Evolutionary conservation across 2,113 vertebrate species (phyloP).

Genomic region (Aegithalos caudatus): DNA sequence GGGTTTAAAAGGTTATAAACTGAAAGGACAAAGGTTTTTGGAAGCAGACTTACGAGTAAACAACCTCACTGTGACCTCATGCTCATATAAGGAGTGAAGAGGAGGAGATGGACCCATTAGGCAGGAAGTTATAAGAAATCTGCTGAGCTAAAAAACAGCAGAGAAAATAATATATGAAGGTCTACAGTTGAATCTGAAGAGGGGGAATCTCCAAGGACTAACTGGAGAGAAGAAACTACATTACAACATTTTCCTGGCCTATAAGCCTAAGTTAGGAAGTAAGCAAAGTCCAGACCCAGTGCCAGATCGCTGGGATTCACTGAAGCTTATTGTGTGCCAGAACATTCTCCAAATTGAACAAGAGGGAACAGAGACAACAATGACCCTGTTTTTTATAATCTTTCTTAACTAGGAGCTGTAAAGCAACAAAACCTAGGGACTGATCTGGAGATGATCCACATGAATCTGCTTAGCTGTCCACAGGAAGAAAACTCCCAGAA

Average conservation of each 20-base stretch:
- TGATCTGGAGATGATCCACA: slow-evolving; percentile 58
- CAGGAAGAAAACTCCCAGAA: slow-evolving; percentile 54
- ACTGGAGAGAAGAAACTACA: slow-evolving; percentile 69
- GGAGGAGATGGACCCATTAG: slow-evolving; percentile 55
- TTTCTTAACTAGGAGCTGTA: slow-evolving; percentile 45
- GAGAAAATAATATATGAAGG: slow-evolving; percentile 70
- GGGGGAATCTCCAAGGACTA: slow-evolving; percentile 71
- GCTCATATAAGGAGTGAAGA: slow-evolving; percentile 60
- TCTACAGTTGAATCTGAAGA: slow-evolving; percentile 67
- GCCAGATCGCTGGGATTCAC: slow-evolving; percentile 69
- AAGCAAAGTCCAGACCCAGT: slow-evolving; percentile 62
- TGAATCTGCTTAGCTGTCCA: slow-evolving; percentile 49
- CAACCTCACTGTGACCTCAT: slow-evolving; percentile 54
- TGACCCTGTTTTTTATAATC: slow-evolving; percentile 58
- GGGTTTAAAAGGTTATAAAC: slow-evolving; percentile 60
- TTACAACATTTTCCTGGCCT: slow-evolving; percentile 82
- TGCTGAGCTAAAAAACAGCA: slow-evolving; percentile 71
- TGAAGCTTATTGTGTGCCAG: slow-evolving; percentile 67
- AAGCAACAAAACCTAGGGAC: slow-evolving; percentile 41
- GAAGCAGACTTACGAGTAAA: slow-evolving; percentile 57
- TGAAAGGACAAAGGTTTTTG: slow-evolving; percentile 59
- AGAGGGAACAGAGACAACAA: slow-evolving; percentile 69
- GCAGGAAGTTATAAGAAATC: slow-evolving; percentile 65
- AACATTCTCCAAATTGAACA: slow-evolving; percentile 75
- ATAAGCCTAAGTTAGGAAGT: slow-evolving; percentile 66